A percentile compares a stretch with the other conserved stretches of the same genome.
Conservation (phyloP, 2,888 invertebrate species). For the Chrysolina oricalcia region DNA sequence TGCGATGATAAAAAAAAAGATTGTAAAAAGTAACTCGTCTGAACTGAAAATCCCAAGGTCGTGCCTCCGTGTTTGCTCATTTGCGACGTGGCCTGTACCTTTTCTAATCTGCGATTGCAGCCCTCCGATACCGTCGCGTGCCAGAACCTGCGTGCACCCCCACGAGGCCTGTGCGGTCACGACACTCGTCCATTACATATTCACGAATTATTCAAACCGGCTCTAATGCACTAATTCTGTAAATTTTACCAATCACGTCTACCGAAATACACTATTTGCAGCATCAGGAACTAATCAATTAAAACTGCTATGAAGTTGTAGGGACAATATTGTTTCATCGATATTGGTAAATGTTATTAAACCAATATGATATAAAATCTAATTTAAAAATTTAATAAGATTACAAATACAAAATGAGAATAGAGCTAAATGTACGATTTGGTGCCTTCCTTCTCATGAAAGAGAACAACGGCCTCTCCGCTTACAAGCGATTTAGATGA, state of each 20-base stretch:
- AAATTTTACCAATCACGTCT: constrained; percentile 37
- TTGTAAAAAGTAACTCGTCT: background rate
- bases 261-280: constrained; percentile 46
- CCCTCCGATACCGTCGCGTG: constrained; percentile 14
- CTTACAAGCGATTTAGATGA: too few relatives aligned
- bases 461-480: too few relatives aligned
- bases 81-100: constrained; percentile 6
- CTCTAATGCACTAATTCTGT: constrained; percentile 27
- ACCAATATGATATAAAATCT: too few relatives aligned
- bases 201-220: constrained; percentile 21
- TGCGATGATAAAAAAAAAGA: too few relatives aligned
- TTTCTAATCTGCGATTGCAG: constrained; percentile 4
- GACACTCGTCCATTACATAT: constrained; percentile 21
- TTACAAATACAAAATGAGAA: too few relatives aligned
- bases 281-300: constrained; percentile 51
- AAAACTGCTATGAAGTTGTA: too few relatives aligned
- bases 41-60: background rate
- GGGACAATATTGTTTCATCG: too few relatives aligned
- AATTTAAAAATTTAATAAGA: too few relatives aligned
- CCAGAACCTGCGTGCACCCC: background rate
- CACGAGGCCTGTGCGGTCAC: constrained; percentile 7
- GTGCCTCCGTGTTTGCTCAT: background rate
- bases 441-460: too few relatives aligned
- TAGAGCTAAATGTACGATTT: too few relatives aligned
- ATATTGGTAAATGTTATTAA: too few relatives aligned